phyloP scores from a whole-genome alignment of 2,888 invertebrate genomes.

The Chromoteleia sp. region DNA sequence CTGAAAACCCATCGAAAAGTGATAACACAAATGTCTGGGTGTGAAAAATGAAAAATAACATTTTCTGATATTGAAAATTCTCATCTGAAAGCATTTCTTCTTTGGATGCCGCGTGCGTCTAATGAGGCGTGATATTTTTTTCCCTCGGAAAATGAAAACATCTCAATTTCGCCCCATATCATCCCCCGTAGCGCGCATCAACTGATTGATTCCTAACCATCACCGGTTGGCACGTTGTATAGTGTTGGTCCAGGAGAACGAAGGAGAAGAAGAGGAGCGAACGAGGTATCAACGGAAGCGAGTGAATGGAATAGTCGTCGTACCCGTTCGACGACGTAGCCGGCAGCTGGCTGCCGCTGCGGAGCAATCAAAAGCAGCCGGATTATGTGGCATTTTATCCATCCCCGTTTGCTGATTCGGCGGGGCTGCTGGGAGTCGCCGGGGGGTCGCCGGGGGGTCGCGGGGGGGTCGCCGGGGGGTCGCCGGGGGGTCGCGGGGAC shows the following conservation, averaged over 20 bases:
- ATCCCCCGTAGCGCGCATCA: slow-evolving; percentile 45
- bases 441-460: too few relatives aligned
- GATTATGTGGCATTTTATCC: slow-evolving; percentile 80
- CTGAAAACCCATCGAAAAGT: too few relatives aligned
- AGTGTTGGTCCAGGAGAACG: slow-evolving; percentile 34
- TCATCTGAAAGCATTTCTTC: slow-evolving; percentile 19
- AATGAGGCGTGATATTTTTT: slow-evolving; percentile 60
- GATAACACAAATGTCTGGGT: slow-evolving; percentile 1
- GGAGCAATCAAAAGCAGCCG: slow-evolving; percentile 77
- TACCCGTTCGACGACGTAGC: slow-evolving; percentile 48
- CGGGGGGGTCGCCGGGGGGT: background rate
- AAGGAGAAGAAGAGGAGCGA: slow-evolving; percentile 37
- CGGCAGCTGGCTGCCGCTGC: slow-evolving; percentile 67
- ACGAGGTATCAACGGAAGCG: slow-evolving; percentile 47
- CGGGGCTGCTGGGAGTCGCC: slow-evolving; percentile 32
- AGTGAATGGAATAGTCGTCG: slow-evolving; percentile 48
- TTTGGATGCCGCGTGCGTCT: slow-evolving; percentile 21
- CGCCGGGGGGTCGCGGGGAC: too few relatives aligned
- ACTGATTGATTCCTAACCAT: slow-evolving; percentile 61
- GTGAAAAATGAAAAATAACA: slow-evolving; percentile 26
- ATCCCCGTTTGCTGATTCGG: slow-evolving; percentile 74
- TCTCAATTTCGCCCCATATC: slow-evolving; percentile 43
- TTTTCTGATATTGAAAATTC: slow-evolving; percentile 38
- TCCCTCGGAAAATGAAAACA: slow-evolving; percentile 52
- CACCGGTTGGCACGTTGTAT: slow-evolving; percentile 42